Conservation (phyloP, 1,140 invertebrate genomes). For the Zaprionus capensis region DNA sequence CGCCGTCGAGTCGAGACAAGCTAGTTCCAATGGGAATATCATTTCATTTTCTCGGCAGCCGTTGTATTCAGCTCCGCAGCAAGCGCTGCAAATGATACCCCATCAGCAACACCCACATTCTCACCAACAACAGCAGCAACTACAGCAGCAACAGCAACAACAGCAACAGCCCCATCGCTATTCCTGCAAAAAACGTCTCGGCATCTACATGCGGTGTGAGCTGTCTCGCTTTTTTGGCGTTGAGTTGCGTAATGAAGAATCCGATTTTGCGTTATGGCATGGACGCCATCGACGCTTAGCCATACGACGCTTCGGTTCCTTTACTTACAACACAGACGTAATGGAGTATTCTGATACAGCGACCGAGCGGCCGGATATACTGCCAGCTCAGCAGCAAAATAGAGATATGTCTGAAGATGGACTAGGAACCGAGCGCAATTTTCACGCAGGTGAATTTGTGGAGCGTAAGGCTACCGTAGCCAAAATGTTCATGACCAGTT, state of each 20-base stretch:
- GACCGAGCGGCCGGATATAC: slow-evolving; percentile 83
- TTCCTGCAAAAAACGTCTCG: slow-evolving; percentile 81
- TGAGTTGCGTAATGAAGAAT: slow-evolving; percentile 87
- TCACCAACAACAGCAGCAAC: slow-evolving; percentile 14
- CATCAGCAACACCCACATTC: slow-evolving; percentile 42
- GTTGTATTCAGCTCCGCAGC: slow-evolving; percentile 44
- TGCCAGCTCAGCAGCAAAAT: slow-evolving; percentile 69
- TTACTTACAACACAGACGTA: slow-evolving; percentile 47
- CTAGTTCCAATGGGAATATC: neutral
- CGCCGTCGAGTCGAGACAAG: neutral
- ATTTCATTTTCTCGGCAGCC: slow-evolving; percentile 15
- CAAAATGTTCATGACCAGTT: slow-evolving; percentile 86
- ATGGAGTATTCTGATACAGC: slow-evolving; percentile 32
- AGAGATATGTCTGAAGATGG: slow-evolving; percentile 35
- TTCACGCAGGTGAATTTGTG: slow-evolving; percentile 60
- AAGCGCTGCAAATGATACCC: slow-evolving; percentile 20
- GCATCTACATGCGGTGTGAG: slow-evolving; percentile 88
- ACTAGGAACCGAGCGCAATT: slow-evolving; percentile 61
- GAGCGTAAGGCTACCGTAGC: slow-evolving; percentile 86
- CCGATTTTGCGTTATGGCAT: slow-evolving; percentile 88
- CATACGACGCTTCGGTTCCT: slow-evolving; percentile 71
- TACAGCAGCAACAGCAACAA: slow-evolving; percentile 30
- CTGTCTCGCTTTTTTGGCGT: slow-evolving; percentile 90
- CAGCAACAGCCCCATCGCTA: slow-evolving; percentile 57
- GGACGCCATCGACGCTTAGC: slow-evolving; percentile 89